A percentile compares a stretch with the other conserved stretches of the same genome.
Evolutionary conservation across 2,113 vertebrate genomes (phyloP).

Genomic region (Muntiacus muntjak): DNA sequence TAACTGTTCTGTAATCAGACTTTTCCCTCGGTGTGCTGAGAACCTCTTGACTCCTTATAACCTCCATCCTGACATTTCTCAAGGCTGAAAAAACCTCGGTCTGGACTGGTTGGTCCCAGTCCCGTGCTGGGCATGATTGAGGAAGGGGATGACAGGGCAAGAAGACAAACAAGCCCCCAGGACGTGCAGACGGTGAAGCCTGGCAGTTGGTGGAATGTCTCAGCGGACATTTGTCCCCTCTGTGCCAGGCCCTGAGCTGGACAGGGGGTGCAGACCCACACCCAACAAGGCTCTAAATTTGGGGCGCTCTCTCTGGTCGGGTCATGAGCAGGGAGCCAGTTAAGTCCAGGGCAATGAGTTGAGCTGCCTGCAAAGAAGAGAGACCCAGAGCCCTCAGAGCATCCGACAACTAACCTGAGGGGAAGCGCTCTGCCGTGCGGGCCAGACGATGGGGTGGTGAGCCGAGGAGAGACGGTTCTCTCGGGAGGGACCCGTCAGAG

Average conservation of each 20-base stretch:
- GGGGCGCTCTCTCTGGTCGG: background rate
- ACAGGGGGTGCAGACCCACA: background rate
- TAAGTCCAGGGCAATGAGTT: background rate
- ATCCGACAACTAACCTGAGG: background rate
- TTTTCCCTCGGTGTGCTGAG: background rate
- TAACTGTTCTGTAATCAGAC: background rate
- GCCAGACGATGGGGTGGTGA: fast-evolving
- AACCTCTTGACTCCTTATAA: background rate
- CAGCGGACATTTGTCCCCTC: fast-evolving
- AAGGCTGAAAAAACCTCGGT: background rate
- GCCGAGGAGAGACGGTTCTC: background rate
- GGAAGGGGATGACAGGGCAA: background rate
- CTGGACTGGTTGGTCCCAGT: background rate
- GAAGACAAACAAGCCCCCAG: background rate
- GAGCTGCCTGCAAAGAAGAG: background rate
- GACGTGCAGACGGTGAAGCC: background rate
- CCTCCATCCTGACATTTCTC: background rate
- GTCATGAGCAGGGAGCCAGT: background rate
- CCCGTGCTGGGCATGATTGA: fast-evolving
- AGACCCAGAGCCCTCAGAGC: background rate
- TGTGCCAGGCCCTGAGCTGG: background rate
- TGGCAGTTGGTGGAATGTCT: background rate
- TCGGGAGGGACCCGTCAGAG: fast-evolving
- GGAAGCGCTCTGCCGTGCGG: background rate
- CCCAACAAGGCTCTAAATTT: background rate